These are phyloP conservation scores for Anniella stebbinsi DNA, from an alignment of 2,797 vertebrate genomes.

Conservation along the genomic window DNA sequence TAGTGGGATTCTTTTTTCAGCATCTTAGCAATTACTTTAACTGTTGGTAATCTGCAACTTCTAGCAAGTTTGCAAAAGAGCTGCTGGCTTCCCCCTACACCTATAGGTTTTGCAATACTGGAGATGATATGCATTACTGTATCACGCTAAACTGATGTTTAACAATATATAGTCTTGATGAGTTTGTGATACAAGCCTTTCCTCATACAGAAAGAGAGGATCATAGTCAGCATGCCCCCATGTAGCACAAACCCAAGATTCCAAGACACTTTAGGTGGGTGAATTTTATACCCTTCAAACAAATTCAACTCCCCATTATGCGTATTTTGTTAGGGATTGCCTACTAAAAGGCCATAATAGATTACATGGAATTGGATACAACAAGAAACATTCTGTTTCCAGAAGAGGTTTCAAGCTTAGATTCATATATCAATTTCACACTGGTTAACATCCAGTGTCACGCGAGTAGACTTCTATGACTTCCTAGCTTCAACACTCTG, in stretches of 20 bases:
- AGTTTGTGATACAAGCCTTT: neutral
- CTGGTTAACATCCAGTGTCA: neutral
- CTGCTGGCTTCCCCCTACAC: neutral
- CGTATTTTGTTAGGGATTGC: neutral
- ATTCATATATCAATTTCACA: neutral
- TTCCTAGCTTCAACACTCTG: neutral
- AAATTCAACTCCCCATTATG: neutral
- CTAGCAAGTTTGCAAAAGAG: neutral
- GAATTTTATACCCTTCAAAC: neutral
- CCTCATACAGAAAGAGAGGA: neutral
- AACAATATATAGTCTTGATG: neutral
- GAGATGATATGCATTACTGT: neutral
- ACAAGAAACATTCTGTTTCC: constrained; percentile 20
- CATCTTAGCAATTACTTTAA: neutral
- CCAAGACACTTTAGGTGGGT: neutral
- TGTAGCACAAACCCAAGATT: neutral
- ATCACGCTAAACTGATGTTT: constrained; percentile 6
- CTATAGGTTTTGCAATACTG: fast-evolving
- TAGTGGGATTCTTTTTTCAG: constrained; percentile 18
- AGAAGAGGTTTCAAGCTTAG: neutral
- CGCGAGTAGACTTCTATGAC: neutral
- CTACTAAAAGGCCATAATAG: constrained; percentile 14
- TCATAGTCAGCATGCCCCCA: neutral
- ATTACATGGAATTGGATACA: neutral
- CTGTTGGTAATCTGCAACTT: constrained; percentile 1